phyloP scores from a whole-genome alignment of 35 echinoderm and acorn worm species.

The Eucidaris tribuloides region DNA sequence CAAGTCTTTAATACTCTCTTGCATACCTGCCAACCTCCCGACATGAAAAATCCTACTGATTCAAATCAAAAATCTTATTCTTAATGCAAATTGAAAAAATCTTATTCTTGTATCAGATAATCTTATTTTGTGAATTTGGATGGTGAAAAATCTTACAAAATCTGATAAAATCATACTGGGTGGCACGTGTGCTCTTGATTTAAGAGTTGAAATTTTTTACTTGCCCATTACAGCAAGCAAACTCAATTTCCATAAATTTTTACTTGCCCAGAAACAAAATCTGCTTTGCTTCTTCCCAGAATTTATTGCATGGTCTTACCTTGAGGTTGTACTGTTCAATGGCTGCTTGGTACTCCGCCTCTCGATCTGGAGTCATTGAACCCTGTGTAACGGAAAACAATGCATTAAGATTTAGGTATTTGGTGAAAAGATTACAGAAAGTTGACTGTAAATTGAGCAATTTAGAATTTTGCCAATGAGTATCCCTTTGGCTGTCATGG shows the following conservation, averaged over 20 bases:
- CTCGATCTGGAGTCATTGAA: slow-evolving; percentile 16
- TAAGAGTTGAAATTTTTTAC: too few species aligned
- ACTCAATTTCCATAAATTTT: too few species aligned
- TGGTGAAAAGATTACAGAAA: background rate
- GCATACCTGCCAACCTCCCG: too few species aligned
- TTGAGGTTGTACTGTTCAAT: slow-evolving; percentile 97
- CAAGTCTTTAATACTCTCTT: background rate
- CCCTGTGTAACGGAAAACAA: background rate
- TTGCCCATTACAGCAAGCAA: background rate
- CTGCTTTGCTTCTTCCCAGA: background rate
- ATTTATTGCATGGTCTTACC: slow-evolving; percentile 37
- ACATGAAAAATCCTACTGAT: too few species aligned
- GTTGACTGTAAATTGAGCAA: background rate
- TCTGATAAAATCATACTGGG: background rate
- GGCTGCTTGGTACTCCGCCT: slow-evolving; percentile 82
- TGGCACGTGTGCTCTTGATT: background rate
- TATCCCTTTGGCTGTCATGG: background rate
- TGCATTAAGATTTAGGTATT: too few species aligned
- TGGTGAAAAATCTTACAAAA: too few species aligned
- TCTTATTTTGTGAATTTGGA: background rate
- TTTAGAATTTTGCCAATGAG: background rate
- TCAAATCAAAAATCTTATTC: too few species aligned
- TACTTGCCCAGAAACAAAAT: background rate
- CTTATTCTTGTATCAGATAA: too few species aligned
- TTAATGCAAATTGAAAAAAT: too few species aligned